phyloP scores from a whole-genome alignment of 2,113 vertebrate species.

The Rhabdomys dilectus region DNA sequence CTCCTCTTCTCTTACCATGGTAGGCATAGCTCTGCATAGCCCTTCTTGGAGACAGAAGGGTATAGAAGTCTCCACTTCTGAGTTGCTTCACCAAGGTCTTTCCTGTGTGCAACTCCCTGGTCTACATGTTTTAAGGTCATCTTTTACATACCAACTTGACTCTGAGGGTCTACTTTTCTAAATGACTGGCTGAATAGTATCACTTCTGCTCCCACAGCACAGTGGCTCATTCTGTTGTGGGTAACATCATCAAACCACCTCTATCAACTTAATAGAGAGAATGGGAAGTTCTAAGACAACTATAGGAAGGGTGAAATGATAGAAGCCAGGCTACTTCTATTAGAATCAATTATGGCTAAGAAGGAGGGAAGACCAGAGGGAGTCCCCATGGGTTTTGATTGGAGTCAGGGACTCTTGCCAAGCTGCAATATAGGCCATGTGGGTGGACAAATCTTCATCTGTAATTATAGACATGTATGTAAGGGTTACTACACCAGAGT shows the following conservation, averaged over 20 bases:
- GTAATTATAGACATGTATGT: background rate
- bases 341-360: background rate
- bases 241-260: background rate
- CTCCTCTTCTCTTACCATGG: background rate
- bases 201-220: background rate
- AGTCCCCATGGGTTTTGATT: background rate
- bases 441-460: background rate
- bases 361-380: background rate
- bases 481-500: fast-evolving
- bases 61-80: background rate
- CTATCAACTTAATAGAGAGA: background rate
- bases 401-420: background rate
- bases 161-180: background rate
- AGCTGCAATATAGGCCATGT: background rate
- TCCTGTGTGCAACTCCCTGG: background rate
- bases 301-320: background rate
- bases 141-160: background rate
- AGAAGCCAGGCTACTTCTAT: background rate
- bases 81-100: background rate
- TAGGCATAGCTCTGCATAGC: background rate
- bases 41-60: background rate
- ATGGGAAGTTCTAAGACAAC: background rate
- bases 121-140: background rate
- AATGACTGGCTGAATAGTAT: background rate
- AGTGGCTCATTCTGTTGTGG: background rate